phyloP scores from a whole-genome alignment of 2,797 vertebrate species.

The Pyrocephalus nanus region DNA sequence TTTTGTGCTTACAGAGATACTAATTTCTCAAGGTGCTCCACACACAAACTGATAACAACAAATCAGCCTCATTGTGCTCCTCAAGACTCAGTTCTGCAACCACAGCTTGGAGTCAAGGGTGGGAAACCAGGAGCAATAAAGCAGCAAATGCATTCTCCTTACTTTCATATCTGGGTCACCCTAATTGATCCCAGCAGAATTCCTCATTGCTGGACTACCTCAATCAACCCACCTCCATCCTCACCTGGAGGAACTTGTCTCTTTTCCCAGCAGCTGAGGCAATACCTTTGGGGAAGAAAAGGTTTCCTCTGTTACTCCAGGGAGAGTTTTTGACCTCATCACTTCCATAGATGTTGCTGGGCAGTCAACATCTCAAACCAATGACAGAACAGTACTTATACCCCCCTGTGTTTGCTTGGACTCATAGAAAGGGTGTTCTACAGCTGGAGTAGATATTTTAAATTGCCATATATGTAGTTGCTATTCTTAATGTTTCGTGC shows the following conservation, averaged over 20 bases:
- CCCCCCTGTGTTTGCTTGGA: background rate
- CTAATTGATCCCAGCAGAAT: constrained; percentile 78
- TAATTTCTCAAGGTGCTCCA: background rate
- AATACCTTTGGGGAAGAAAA: constrained; percentile 14
- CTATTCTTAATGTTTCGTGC: background rate
- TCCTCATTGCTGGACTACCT: constrained; percentile 53
- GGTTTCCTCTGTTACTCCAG: background rate
- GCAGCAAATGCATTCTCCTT: constrained; percentile 21
- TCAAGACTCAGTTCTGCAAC: background rate
- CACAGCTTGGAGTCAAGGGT: constrained; percentile 19
- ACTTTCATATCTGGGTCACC: constrained; percentile 53
- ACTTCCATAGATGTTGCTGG: background rate
- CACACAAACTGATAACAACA: background rate
- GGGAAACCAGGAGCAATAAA: background rate
- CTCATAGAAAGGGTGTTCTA: background rate
- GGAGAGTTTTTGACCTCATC: constrained; percentile 31
- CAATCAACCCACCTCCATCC: constrained; percentile 55
- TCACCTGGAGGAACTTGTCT: constrained; percentile 33
- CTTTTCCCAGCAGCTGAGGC: constrained; percentile 24
- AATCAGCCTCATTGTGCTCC: background rate
- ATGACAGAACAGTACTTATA: background rate
- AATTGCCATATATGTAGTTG: background rate
- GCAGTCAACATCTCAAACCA: background rate
- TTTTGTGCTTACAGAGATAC: background rate
- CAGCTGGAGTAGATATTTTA: background rate